Evolutionary conservation across 2,113 vertebrate genomes (phyloP).

Genomic region (Bubo bubo): DNA sequence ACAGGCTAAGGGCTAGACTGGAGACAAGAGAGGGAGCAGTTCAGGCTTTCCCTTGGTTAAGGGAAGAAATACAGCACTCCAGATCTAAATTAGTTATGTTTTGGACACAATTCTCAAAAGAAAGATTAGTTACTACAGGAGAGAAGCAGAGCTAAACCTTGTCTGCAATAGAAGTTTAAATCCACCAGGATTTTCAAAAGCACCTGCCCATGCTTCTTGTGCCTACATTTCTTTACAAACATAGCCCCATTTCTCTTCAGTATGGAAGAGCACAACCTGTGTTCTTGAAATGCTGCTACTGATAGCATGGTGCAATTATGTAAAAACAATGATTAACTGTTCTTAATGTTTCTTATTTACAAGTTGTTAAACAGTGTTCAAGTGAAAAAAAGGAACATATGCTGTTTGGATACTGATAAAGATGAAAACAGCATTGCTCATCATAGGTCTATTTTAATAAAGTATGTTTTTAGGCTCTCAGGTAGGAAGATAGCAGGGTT

Average conservation of each 20-base stretch:
- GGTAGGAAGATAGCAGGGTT: background rate
- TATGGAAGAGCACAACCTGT: background rate
- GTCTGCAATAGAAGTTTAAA: background rate
- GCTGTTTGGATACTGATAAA: background rate
- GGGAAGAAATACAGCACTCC: background rate
- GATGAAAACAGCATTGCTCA: background rate
- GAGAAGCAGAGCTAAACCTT: background rate
- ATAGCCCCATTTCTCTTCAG: background rate
- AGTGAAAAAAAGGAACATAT: conserved; percentile 11
- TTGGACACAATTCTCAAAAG: background rate
- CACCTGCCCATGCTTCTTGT: background rate
- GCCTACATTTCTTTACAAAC: background rate
- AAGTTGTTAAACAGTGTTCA: conserved; percentile 1
- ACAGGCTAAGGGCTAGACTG: background rate
- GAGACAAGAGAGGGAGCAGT: background rate
- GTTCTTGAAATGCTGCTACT: background rate
- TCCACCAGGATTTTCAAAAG: background rate
- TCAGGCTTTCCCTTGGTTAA: background rate
- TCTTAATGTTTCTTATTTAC: background rate
- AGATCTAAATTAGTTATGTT: background rate
- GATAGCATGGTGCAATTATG: background rate
- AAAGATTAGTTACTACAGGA: background rate
- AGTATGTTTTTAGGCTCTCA: background rate
- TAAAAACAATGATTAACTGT: background rate
- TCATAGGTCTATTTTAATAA: background rate